Base-by-base conservation (phyloP, 1,140 invertebrate species). In the Drosophila gunungcola region DNA sequence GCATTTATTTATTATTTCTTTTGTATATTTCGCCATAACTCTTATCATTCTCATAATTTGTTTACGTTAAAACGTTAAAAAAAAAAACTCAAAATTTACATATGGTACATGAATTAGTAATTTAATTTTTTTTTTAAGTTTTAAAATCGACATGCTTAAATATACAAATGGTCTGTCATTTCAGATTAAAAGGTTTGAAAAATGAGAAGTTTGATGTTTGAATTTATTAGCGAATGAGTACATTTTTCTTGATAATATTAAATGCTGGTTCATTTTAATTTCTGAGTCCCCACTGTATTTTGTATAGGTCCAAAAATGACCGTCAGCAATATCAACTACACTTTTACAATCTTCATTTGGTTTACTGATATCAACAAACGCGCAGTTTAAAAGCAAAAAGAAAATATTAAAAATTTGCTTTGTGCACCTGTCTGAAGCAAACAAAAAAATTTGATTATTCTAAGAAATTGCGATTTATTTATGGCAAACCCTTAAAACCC, bases 391-490 rank as follows among this genome's bases (percentile, higher is more conserved):
- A 38, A 39, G 39, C 48, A 45, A 46, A 39, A 32, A 68, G 29
- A 68, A 54, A 45, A 45, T 53, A 53, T n/a, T 16, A 16, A 36
- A 52, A 42, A 64, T 65, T 34, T n/a, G 41, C 34, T 63, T 27
- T 51, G 61, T 42, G 65, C 61, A 68, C 63, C 65, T 69, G 48
- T 32, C 16, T 32, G 6, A 38, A 4, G 38, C 29, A 58, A 61
- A 13, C 21, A 7, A 54, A 9, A 10, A 0, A 34, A 62, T 60
- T 60, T 41, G 29, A 62, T 64, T 48, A 39, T 32, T 64, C 42
- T 48, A 9, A 55, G 32, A 53, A 67, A 43, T 67, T 11, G 41
- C 60, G 16, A 55, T 56, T 55, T 48, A 55, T 69, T 69, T 55
- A 46, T 3, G 45, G 46, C 45, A n/a, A 67, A 27, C 58, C 45